Base-by-base conservation (phyloP, 2,888 invertebrate species). In the Suillia variegata region DNA sequence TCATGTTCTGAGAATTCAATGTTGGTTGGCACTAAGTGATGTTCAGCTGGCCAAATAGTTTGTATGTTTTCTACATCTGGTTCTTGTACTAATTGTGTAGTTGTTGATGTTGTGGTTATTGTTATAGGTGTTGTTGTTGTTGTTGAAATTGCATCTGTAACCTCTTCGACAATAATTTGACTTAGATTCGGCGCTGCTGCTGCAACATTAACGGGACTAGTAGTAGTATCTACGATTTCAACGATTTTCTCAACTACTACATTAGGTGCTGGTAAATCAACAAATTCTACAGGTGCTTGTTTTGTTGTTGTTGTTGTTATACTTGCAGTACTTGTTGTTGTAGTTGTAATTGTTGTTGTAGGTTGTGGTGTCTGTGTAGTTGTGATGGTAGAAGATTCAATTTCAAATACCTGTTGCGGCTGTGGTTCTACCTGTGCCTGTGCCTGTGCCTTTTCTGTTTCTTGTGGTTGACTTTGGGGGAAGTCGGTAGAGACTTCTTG, bases 341-440 rank as follows among this genome's bases (percentile, higher is more conserved):
- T 34, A 51, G 18, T 56, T 61, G 64, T 68, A 56, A 56, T 66
- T 62, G 66, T 67, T 67, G 68, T 68, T 56, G 59, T 59, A 60
- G 61, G 56, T 65, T 59, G 59, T 58, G 58, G 64, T 63, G 62
- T 54, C 62, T 61, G 63, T 67, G 65, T 59, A 18, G 65, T 65
- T 62, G 68, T 71, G 68, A 71, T 72, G 69, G 70, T 71, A 65
- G 73, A 70, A 67, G 75, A 70, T 70, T 77, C 74, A 77, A 77
- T 78, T 75, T 80, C 78, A 79, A 82, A 82, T 82, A 82, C 82
- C 82, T 82, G 78, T 73, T 70, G 73, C 67, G 69, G 71, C 67
- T 64, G 64, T 55, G 68, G 69, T 66, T 64, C 62, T 34, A 58
- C 62, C 22, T 64, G 49, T 49, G 15, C 20, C 8, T 26, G 26